These are phyloP conservation scores for Rapana venosa DNA, from an alignment of 2,888 invertebrate species.

Conservation along the genomic window DNA sequence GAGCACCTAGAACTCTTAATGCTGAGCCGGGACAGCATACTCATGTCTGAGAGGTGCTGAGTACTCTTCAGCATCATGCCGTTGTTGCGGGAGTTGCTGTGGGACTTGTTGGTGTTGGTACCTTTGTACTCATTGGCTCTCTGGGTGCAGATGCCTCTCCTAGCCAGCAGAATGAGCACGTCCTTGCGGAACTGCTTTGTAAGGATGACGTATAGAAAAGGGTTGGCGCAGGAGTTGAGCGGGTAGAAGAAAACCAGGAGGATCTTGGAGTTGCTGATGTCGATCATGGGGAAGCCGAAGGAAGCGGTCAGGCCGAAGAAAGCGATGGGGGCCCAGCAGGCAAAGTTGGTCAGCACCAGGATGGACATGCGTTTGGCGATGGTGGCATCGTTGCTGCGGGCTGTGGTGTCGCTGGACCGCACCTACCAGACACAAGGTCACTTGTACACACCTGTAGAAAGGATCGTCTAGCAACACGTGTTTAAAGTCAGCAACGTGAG, in stretches of 20 bases:
- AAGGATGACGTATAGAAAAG: constrained; percentile 75
- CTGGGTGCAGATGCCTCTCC: constrained; percentile 70
- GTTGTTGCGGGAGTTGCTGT: constrained; percentile 61
- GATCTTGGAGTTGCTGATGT: constrained; percentile 75
- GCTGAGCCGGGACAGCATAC: constrained; percentile 52
- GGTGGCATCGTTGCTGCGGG: constrained; percentile 71
- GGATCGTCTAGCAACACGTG: too few relatives aligned
- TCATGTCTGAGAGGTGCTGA: constrained; percentile 59
- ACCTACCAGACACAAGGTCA: constrained; percentile 54
- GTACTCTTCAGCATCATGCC: constrained; percentile 56
- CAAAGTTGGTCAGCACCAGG: constrained; percentile 75
- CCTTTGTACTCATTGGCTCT: constrained; percentile 67
- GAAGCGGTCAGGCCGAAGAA: constrained; percentile 76
- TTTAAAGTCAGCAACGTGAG: too few relatives aligned
- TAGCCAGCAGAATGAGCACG: constrained; percentile 66
- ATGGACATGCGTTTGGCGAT: constrained; percentile 76
- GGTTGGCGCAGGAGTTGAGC: constrained; percentile 74
- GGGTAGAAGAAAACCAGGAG: constrained; percentile 76
- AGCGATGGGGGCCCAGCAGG: constrained; percentile 76
- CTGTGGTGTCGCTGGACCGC: constrained; percentile 66
- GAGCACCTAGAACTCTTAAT: constrained; percentile 54
- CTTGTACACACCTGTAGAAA: too few relatives aligned
- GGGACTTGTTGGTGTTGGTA: constrained; percentile 57
- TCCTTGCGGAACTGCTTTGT: constrained; percentile 76
- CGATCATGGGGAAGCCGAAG: constrained; percentile 71